Evolutionary conservation across 2,888 invertebrate genomes (phyloP), one percentile per base, ranked within the genome.

Genomic region (Drosophila testacea): DNA sequence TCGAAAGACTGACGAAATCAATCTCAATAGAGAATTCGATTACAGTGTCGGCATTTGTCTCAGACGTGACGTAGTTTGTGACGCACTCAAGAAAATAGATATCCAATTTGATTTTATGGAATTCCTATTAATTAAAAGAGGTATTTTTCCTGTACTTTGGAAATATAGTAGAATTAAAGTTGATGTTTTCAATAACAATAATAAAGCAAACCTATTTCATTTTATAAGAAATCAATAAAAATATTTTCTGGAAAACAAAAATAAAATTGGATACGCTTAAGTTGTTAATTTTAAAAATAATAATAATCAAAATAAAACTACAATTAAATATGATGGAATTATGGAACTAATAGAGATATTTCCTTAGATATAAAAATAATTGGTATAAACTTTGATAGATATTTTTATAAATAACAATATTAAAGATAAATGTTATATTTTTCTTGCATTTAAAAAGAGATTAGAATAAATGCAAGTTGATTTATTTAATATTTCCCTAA

Each of bases 21-120:
- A 78, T 73, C 63, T 55, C 69, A 60, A 66, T 69, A 41, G 57
- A 39, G 44, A 59, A 73, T 63, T 65, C 77, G 34, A 68, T 77
- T 69, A 36, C 55, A 50, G 48, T 56, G 47, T 30, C 46, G 63
- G 60, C 55, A 68, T 42, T 72, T 67, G 42, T 32, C 38, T 22
- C 38, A 42, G 59, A 77, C 76, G 76, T 78, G 65, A 66, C 73
- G 56, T 41, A 50, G 34, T 61, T 16, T 13, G 11, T 39, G 30
- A 30, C 41, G 39, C 34, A 60, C 7, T 11, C 27, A 52, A 28
- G 16, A 13, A 32, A 7, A 32, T 32, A 6, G 7, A 32, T 3
- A 30, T 42, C 2, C 42, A 55, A 42, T 54, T 42, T 30, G 4
- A 11, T 41, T 32, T 41, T 13, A 27, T 38, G 6, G 13, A 39